Conservation (phyloP, 2,888 invertebrate species). For the Rhimphoctona megacephalus region DNA sequence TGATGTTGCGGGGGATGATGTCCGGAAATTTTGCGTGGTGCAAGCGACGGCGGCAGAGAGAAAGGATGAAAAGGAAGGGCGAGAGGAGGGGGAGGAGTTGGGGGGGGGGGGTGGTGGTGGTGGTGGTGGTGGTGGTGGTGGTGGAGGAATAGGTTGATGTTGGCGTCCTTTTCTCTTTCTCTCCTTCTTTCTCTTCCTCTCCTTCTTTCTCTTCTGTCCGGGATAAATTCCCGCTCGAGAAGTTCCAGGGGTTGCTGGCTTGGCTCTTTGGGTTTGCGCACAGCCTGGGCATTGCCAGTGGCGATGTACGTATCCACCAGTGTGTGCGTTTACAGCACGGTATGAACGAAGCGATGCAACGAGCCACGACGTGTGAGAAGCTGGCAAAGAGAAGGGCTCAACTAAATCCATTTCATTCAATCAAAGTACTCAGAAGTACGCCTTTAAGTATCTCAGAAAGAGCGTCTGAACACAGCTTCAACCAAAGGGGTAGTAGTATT, state of each 20-base stretch:
- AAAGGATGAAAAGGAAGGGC: not conserved
- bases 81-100: not conserved
- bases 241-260: conserved; percentile 46
- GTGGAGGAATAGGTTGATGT: conserved; percentile 12
- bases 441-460: conserved; percentile 7
- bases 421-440: not conserved
- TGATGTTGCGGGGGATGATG: not conserved
- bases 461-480: conserved; percentile 10
- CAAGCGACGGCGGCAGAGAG: not conserved
- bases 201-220: conserved; percentile 28
- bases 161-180: conserved; percentile 26
- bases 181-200: conserved; percentile 24
- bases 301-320: conserved; percentile 19
- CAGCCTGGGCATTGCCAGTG: conserved; percentile 50
- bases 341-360: conserved; percentile 61
- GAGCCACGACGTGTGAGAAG: conserved; percentile 11
- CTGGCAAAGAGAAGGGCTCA: conserved; percentile 6
- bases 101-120: too few relatives aligned
- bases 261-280: conserved; percentile 39
- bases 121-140: too few relatives aligned
- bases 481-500: conserved; percentile 26
- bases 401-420: not conserved
- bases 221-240: conserved; percentile 56
- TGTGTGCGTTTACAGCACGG: conserved; percentile 38
- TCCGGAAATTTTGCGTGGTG: conserved; percentile 52